Evolutionary conservation across 2,113 vertebrate genomes (phyloP).

Genomic region (Stigmatopora nigra): DNA sequence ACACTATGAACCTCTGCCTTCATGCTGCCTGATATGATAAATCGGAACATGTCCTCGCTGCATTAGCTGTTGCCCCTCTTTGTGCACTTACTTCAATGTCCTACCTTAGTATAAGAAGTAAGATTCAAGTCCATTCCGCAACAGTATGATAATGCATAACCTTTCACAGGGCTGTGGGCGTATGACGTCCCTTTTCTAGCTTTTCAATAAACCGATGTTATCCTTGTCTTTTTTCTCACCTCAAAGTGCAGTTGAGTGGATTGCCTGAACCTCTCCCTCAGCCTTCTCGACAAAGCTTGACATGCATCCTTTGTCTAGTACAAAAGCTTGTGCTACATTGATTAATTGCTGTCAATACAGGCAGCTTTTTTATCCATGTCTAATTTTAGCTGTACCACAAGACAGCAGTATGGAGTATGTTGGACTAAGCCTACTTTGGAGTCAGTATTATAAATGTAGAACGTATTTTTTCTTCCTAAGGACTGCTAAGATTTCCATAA

Average conservation of each 20-base stretch:
- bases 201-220: constrained; percentile 33
- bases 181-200: constrained; percentile 10
- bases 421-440: constrained; percentile 16
- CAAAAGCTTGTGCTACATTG: constrained; percentile 55
- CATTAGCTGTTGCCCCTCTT: constrained; percentile 8
- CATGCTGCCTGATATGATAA: constrained; percentile 14
- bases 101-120: constrained; percentile 28
- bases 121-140: constrained; percentile 15
- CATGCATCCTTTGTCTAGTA: constrained; percentile 37
- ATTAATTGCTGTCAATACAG: constrained; percentile 57
- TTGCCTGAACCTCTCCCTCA: neutral
- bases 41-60: constrained; percentile 3
- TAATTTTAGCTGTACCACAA: constrained; percentile 59
- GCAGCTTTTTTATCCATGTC: constrained; percentile 46
- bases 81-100: constrained; percentile 28
- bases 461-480: neutral
- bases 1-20: constrained; percentile 11
- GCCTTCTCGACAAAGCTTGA: neutral
- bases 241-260: constrained; percentile 33
- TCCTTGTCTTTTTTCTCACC: constrained; percentile 25
- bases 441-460: neutral
- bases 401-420: constrained; percentile 53
- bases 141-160: constrained; percentile 12
- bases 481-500: neutral
- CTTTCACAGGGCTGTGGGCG: constrained; percentile 17